phyloP scores from a whole-genome alignment of 1,140 invertebrate genomes.

The Eriocheir sinensis region DNA sequence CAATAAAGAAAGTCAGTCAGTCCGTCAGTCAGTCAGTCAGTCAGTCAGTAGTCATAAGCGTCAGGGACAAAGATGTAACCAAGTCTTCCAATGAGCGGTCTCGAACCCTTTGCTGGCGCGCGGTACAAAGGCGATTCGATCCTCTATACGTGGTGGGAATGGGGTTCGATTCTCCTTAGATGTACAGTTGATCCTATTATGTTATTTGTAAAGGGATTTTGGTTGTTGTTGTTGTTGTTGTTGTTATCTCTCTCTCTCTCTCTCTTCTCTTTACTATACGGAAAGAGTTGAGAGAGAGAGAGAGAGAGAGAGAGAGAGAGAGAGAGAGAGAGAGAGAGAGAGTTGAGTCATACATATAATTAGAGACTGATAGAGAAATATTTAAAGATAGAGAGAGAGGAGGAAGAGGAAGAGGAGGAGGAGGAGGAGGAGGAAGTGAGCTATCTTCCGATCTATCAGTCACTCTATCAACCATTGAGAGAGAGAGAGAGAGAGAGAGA shows the following conservation, averaged over 20 bases:
- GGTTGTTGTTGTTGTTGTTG: not conserved
- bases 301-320: not conserved
- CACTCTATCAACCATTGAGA: too few relatives aligned
- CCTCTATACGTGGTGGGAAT: too few relatives aligned
- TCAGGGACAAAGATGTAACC: conserved; percentile 17
- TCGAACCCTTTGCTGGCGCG: not conserved
- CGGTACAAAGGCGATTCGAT: not conserved
- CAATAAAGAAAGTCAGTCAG: not conserved
- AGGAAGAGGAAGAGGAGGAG: not conserved
- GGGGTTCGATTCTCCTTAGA: too few relatives aligned
- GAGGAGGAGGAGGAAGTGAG: not conserved
- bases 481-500: too few relatives aligned
- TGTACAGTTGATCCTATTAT: too few relatives aligned
- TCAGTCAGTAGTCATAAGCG: not conserved
- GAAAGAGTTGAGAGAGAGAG: not conserved
- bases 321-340: not conserved
- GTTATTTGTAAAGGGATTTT: not conserved
- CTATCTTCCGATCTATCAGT: too few relatives aligned
- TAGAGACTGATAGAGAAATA: not conserved
- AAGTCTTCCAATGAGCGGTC: conserved; percentile 31
- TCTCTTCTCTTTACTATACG: not conserved
- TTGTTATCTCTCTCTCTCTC: not conserved
- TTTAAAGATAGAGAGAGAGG: not conserved
- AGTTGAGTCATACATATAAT: not conserved
- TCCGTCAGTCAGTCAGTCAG: not conserved